These are phyloP conservation scores for Manis crassicaudata DNA, from an alignment of 2,797 vertebrate genomes.

Conservation along the genomic window DNA sequence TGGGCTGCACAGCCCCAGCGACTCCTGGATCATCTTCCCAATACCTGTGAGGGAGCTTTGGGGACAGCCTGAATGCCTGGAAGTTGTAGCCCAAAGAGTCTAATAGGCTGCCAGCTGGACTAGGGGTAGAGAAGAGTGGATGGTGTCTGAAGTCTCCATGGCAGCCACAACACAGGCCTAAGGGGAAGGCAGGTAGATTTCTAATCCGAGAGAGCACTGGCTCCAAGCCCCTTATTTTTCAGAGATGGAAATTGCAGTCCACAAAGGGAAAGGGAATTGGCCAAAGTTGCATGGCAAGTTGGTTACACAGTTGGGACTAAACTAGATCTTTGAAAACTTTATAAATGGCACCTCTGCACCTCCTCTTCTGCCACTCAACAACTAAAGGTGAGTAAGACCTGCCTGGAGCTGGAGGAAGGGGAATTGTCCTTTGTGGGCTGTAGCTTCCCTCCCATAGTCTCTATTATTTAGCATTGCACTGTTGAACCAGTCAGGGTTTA, in stretches of 20 bases:
- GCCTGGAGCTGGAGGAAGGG: not conserved
- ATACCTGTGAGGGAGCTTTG: not conserved
- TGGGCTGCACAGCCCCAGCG: not conserved
- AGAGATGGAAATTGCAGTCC: not conserved
- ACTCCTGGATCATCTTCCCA: not conserved
- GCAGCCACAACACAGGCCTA: not conserved
- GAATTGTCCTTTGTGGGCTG: not conserved
- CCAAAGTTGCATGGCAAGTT: not conserved
- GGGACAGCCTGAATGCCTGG: not conserved
- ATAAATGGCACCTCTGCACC: not conserved
- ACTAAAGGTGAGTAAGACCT: not conserved
- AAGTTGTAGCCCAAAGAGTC: not conserved
- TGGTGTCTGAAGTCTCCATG: fast-evolving
- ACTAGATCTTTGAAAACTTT: not conserved
- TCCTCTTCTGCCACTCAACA: not conserved
- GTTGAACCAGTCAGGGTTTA: not conserved
- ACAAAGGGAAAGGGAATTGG: not conserved
- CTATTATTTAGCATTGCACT: not conserved
- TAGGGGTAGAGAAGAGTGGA: not conserved
- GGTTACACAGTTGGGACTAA: not conserved
- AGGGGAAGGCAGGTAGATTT: fast-evolving
- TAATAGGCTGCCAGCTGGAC: not conserved
- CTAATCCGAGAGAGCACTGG: not conserved
- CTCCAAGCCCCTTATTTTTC: not conserved
- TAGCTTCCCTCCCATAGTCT: not conserved